A percentile compares a stretch with the other conserved stretches of the same genome.
phyloP scores from a whole-genome alignment of 2,113 vertebrate species.

The Apistogramma diplotaenia region DNA sequence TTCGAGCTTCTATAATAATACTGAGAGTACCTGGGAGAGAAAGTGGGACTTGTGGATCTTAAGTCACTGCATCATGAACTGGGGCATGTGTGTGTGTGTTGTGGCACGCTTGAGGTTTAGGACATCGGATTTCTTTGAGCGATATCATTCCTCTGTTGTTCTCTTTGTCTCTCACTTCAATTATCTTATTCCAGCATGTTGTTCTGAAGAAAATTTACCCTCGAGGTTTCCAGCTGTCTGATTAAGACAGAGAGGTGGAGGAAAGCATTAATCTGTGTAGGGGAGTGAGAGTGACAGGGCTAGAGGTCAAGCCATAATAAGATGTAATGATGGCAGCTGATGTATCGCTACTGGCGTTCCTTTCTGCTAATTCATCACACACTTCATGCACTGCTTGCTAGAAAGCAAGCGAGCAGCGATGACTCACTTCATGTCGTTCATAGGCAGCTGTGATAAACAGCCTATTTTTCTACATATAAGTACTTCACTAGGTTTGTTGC shows the following conservation, averaged over 20 bases:
- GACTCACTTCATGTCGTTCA: background rate
- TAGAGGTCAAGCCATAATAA: slow-evolving; percentile 11
- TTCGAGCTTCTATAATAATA: background rate
- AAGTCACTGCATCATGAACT: background rate
- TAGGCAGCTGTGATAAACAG: background rate
- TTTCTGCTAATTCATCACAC: slow-evolving; percentile 1
- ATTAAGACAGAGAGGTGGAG: slow-evolving; percentile 14
- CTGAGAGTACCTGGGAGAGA: background rate
- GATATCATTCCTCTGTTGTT: background rate
- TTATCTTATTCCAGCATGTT: slow-evolving; percentile 11
- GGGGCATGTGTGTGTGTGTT: background rate
- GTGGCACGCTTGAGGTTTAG: background rate
- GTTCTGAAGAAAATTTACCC: background rate
- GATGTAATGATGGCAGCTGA: background rate
- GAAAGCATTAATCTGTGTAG: background rate
- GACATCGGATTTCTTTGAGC: background rate
- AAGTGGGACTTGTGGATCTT: background rate
- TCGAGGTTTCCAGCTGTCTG: slow-evolving; percentile 20
- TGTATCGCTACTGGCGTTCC: background rate
- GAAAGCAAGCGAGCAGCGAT: background rate
- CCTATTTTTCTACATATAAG: background rate
- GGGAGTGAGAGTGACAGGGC: slow-evolving; percentile 5
- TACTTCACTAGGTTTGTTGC: background rate
- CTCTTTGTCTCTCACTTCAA: background rate
- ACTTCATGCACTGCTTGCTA: background rate